Evolutionary conservation across 2,113 vertebrate genomes (phyloP).

Genomic region (Gymnobelideus leadbeateri): DNA sequence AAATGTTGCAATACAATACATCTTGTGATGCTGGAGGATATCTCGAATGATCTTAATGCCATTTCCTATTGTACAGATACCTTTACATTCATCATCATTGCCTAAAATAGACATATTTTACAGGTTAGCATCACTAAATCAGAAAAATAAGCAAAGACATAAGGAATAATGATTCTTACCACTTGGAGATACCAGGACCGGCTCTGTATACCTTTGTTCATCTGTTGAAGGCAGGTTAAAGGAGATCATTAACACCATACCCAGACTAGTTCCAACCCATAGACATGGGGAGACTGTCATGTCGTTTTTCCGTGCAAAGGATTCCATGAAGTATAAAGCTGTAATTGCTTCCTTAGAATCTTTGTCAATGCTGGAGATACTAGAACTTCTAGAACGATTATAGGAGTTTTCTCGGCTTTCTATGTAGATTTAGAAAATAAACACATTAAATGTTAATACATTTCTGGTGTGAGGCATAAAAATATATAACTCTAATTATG

Average conservation of each 20-base stretch:
- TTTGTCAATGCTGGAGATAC: constrained; percentile 97
- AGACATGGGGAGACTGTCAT: constrained; percentile 90
- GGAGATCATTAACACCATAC: constrained; percentile 93
- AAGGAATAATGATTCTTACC: constrained; percentile 86
- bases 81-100: neutral
- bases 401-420: constrained; percentile 97
- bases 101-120: constrained; percentile 23
- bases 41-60: constrained; percentile 32
- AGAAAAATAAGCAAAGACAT: constrained; percentile 26
- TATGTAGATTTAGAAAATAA: constrained; percentile 74
- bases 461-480: neutral
- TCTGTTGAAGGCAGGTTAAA: constrained; percentile 91
- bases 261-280: constrained; percentile 97
- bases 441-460: constrained; percentile 49
- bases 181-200: constrained; percentile 90
- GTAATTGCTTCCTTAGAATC: constrained; percentile 97
- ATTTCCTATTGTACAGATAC: constrained; percentile 41
- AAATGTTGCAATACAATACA: constrained; percentile 18
- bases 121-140: constrained; percentile 19
- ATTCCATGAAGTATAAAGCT: constrained; percentile 94
- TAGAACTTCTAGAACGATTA: constrained; percentile 97
- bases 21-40: constrained; percentile 22
- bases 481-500: constrained; percentile 50
- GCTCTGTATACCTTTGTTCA: constrained; percentile 93
- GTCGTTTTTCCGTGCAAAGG: constrained; percentile 92